Evolutionary conservation across 2,797 vertebrate genomes (phyloP).

Genomic region (Botia kubotai): DNA sequence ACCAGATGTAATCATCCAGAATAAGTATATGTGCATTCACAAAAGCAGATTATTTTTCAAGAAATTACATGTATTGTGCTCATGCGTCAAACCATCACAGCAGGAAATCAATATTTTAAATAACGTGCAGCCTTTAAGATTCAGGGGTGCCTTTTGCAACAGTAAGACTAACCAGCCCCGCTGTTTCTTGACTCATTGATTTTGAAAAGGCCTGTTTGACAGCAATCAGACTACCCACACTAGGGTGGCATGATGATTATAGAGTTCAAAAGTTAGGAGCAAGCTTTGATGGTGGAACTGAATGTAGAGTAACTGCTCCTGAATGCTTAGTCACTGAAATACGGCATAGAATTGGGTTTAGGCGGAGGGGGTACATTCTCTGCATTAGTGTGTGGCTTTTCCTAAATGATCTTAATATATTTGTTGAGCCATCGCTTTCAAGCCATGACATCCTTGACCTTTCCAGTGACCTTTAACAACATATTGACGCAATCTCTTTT

Average conservation of each 20-base stretch:
- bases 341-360: conserved; percentile 28
- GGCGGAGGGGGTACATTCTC: conserved; percentile 7
- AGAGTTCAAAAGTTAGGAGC: conserved; percentile 40
- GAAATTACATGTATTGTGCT: conserved; percentile 7
- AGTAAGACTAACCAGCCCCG: not conserved
- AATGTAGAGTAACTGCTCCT: conserved; percentile 37
- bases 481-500: conserved; percentile 1
- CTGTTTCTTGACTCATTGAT: conserved; percentile 33
- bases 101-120: conserved; percentile 18
- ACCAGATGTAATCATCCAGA: not conserved
- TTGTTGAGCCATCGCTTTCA: conserved; percentile 15
- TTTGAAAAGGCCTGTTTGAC: conserved; percentile 28
- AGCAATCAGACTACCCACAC: conserved; percentile 22
- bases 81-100: not conserved
- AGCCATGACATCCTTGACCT: conserved; percentile 30
- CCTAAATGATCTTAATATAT: conserved; percentile 40
- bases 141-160: not conserved
- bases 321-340: conserved; percentile 41
- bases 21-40: not conserved
- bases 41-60: not conserved
- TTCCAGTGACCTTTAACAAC: conserved; percentile 44
- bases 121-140: not conserved
- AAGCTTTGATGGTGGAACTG: conserved; percentile 27
- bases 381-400: conserved; percentile 42
- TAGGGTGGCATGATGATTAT: conserved; percentile 39